Evolutionary conservation across 2,113 vertebrate species (phyloP).

Genomic region (Cichladusa arquata): DNA sequence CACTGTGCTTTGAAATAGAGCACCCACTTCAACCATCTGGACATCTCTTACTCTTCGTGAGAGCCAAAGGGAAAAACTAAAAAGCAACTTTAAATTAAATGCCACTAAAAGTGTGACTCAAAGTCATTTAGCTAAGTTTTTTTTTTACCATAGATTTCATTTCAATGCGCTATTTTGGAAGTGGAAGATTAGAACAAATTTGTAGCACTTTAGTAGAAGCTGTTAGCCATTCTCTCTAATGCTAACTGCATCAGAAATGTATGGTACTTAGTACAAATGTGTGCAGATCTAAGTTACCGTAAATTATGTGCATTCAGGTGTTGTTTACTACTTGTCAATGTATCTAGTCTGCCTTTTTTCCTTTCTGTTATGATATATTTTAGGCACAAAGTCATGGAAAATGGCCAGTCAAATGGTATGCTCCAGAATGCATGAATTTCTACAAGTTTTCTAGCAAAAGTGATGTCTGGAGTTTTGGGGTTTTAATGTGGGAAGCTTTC

Average conservation of each 20-base stretch:
- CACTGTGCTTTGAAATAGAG: not conserved
- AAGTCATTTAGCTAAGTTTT: not conserved
- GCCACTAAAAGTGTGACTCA: not conserved
- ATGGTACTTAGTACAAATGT: not conserved
- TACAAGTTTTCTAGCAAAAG: conserved; percentile 95
- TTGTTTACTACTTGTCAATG: not conserved
- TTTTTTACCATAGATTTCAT: not conserved
- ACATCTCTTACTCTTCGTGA: not conserved
- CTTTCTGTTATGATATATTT: not conserved
- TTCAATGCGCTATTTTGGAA: not conserved
- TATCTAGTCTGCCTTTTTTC: not conserved
- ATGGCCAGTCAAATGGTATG: conserved; percentile 98
- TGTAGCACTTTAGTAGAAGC: not conserved
- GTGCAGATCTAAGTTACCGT: not conserved
- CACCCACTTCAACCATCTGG: not conserved
- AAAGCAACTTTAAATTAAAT: not conserved
- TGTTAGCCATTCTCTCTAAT: not conserved
- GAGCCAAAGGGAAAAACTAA: not conserved
- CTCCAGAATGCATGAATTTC: conserved; percentile 95
- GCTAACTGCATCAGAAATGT: not conserved
- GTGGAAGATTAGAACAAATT: not conserved
- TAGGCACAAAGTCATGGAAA: conserved; percentile 92
- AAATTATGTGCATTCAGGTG: not conserved
- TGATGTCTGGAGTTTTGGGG: conserved; percentile 98
- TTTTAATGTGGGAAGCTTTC: conserved; percentile 97